These are phyloP conservation scores for Meta bourneti DNA, from an alignment of 2,888 invertebrate genomes.

Conservation along the genomic window DNA sequence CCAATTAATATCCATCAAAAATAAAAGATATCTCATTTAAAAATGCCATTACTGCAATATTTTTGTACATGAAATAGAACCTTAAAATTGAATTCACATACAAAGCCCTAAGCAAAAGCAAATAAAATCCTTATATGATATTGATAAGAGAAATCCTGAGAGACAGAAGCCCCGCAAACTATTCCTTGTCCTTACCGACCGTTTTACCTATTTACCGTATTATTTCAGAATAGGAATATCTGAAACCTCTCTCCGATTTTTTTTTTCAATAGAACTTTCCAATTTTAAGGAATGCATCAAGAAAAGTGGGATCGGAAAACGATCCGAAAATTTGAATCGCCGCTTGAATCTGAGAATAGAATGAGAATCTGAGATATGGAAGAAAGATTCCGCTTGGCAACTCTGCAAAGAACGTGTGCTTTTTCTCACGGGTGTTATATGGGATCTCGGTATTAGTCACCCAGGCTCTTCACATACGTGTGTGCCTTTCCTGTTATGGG, in stretches of 20 bases:
- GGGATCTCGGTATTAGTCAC: neutral
- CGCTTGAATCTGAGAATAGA: neutral
- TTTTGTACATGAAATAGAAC: no score
- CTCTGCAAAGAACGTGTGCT: neutral
- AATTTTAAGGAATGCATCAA: conserved; percentile 20
- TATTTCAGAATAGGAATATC: neutral
- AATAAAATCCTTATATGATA: no score
- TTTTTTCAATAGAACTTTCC: conserved; percentile 1
- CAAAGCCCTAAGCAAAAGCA: no score
- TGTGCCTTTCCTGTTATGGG: no score
- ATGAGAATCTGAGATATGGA: conserved; percentile 8
- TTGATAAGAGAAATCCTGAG: no score
- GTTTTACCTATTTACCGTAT: neutral
- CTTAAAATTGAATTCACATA: no score
- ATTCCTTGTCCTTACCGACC: neutral
- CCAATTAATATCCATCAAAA: no score
- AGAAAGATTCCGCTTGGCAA: neutral
- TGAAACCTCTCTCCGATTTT: neutral
- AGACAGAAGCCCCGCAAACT: no score
- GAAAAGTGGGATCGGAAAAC: conserved; percentile 6
- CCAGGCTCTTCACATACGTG: neutral
- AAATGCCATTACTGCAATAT: no score
- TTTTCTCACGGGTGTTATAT: neutral
- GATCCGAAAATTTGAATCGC: conserved; percentile 21
- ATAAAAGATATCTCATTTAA: no score